Percentiles rank a stretch among this genome's conserved stretches.
Conservation (phyloP, 2,113 vertebrate genomes). For the Cyanoliseus patagonus region DNA sequence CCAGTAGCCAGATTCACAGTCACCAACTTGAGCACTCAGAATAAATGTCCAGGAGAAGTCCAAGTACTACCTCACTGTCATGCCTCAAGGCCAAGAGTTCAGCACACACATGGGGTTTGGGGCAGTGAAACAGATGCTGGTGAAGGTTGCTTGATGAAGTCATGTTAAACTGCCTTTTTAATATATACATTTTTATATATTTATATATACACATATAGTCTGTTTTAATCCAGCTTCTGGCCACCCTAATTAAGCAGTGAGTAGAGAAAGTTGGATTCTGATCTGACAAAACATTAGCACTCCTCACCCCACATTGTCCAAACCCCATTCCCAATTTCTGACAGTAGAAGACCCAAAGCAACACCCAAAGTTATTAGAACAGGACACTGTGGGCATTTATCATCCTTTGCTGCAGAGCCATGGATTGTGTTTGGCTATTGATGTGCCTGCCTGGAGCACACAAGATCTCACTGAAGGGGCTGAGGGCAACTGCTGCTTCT, state of each 20-base stretch:
- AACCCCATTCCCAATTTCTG: neutral
- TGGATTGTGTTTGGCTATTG: fast-evolving
- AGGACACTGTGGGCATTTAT: neutral
- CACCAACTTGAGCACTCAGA: neutral
- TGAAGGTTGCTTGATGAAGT: slow-evolving; percentile 2
- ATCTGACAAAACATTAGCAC: neutral
- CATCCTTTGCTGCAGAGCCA: neutral
- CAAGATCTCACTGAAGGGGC: neutral
- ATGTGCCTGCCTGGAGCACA: neutral
- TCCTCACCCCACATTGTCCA: neutral
- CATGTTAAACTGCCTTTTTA: neutral
- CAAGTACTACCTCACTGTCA: neutral
- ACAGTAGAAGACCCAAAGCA: neutral
- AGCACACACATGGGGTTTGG: neutral
- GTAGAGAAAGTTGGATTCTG: neutral
- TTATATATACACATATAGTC: too few species aligned
- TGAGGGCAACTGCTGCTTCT: neutral
- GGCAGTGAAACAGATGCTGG: neutral
- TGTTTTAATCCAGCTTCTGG: neutral
- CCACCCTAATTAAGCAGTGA: neutral
- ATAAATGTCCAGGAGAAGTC: slow-evolving; percentile 1
- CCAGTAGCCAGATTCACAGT: slow-evolving; percentile 12
- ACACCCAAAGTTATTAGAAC: neutral
- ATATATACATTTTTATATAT: neutral
- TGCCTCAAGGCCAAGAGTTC: neutral